Conservation (phyloP, 2,797 vertebrate genomes). For the Ctenosaura bakeri region DNA sequence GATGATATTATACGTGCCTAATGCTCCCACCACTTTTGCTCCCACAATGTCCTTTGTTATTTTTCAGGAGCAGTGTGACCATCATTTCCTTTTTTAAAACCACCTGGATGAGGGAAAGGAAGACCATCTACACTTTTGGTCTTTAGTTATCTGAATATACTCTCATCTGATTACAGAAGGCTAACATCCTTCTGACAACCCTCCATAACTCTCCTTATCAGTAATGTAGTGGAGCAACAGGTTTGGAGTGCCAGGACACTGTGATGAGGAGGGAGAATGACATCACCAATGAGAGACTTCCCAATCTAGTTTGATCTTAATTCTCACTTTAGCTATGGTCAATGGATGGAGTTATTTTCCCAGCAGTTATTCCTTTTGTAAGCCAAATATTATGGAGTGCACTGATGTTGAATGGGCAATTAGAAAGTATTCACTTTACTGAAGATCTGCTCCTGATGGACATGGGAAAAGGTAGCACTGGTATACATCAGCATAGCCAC, state of each 20-base stretch:
- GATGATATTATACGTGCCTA: not conserved
- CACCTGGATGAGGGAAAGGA: not conserved
- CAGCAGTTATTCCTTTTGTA: not conserved
- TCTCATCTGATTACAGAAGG: not conserved
- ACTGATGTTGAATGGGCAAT: not conserved
- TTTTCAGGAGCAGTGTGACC: not conserved
- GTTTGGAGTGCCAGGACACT: not conserved
- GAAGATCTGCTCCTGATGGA: not conserved
- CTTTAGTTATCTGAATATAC: not conserved
- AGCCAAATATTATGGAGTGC: not conserved
- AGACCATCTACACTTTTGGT: not conserved
- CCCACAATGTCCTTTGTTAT: not conserved
- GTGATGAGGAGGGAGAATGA: not conserved
- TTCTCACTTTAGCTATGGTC: not conserved
- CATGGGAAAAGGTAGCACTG: not conserved
- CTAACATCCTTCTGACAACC: not conserved
- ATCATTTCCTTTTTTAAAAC: not conserved
- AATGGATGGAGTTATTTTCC: not conserved
- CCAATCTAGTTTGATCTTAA: not conserved
- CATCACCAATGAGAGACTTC: not conserved
- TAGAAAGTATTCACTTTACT: not conserved
- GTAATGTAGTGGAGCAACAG: not conserved
- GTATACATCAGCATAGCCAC: not conserved
- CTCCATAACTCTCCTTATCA: not conserved
- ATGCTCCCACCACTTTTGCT: not conserved